Percentiles rank a stretch among this genome's conserved stretches.
phyloP scores from a whole-genome alignment of 2,797 vertebrate species.

The Smutsia gigantea region DNA sequence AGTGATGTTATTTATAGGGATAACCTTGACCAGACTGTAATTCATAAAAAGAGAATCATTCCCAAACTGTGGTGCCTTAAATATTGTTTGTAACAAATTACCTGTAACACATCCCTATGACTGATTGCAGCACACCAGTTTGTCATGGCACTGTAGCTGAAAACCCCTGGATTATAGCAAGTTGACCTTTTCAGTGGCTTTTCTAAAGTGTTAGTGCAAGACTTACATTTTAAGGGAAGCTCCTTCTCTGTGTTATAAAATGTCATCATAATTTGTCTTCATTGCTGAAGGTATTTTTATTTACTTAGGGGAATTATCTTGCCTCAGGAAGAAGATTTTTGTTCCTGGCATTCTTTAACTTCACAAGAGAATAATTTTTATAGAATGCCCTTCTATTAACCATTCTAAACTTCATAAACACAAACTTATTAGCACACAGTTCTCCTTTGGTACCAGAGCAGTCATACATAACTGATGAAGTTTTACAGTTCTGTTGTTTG shows the following conservation, averaged over 20 bases:
- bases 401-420: slow-evolving; percentile 56
- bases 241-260: slow-evolving; percentile 61
- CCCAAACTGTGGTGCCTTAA: slow-evolving; percentile 29
- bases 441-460: not conserved
- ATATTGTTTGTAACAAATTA: slow-evolving; percentile 68
- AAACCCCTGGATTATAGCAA: slow-evolving; percentile 59
- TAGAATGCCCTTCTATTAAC: slow-evolving; percentile 13
- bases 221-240: slow-evolving; percentile 62
- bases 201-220: slow-evolving; percentile 69
- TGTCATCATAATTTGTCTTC: slow-evolving; percentile 76
- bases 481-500: not conserved
- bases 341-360: slow-evolving; percentile 51
- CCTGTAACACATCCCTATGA: slow-evolving; percentile 25
- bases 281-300: slow-evolving; percentile 61
- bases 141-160: slow-evolving; percentile 21
- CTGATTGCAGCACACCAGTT: slow-evolving; percentile 52
- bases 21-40: slow-evolving; percentile 50
- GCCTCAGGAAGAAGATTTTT: slow-evolving; percentile 52
- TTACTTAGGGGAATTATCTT: slow-evolving; percentile 51
- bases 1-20: slow-evolving; percentile 17
- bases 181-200: slow-evolving; percentile 57
- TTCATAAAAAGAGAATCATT: slow-evolving; percentile 59
- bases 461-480: not conserved
- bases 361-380: slow-evolving; percentile 7
- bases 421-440: slow-evolving; percentile 17